Conservation (phyloP, 2,797 vertebrate genomes). For the Myotis findleyi region DNA sequence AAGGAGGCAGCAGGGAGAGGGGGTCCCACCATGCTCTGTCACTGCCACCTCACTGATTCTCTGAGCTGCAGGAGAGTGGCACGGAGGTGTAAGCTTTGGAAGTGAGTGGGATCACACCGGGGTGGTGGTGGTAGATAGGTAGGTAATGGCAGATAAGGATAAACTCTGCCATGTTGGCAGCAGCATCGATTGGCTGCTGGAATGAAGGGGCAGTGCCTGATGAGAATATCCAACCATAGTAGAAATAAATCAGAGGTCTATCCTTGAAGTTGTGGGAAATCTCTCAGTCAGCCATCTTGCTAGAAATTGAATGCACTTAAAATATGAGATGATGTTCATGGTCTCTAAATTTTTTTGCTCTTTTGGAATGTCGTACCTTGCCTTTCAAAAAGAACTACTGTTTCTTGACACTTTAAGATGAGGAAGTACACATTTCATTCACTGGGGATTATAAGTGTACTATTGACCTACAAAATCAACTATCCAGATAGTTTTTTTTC, state of each 20-base stretch:
- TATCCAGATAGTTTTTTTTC: not conserved
- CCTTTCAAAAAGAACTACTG: not conserved
- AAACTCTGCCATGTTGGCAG: not conserved
- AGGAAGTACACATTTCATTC: not conserved
- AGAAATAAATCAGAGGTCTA: not conserved
- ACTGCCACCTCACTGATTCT: not conserved
- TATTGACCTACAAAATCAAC: not conserved
- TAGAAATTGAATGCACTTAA: not conserved
- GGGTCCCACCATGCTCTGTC: accelerated
- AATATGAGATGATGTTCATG: not conserved
- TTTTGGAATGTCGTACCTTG: not conserved
- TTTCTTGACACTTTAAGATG: not conserved
- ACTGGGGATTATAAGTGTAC: no score
- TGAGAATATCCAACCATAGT: not conserved
- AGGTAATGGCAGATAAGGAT: not conserved
- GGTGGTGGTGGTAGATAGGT: not conserved
- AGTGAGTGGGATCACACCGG: not conserved
- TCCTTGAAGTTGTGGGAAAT: not conserved
- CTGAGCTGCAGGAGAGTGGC: not conserved
- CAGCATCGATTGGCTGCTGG: not conserved
- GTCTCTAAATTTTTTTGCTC: not conserved
- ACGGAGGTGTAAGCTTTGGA: not conserved
- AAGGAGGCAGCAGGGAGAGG: not conserved
- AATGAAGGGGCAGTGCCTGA: not conserved
- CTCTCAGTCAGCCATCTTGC: not conserved